These are phyloP conservation scores for Drosophila percnosoma DNA, from an alignment of 2,888 invertebrate genomes.

Conservation along the genomic window DNA sequence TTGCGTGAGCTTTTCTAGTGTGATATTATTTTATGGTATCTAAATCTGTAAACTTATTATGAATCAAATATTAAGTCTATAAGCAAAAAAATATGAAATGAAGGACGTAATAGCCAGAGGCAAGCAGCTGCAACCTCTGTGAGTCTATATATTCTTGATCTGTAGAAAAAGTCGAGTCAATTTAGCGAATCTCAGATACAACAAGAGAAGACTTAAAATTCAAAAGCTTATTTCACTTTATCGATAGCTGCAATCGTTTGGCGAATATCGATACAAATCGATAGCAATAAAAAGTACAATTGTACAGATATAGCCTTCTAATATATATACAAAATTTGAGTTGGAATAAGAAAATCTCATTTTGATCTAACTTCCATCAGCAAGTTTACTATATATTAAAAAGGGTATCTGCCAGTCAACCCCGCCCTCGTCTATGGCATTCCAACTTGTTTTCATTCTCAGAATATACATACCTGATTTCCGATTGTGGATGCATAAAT, in stretches of 20 bases:
- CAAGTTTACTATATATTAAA: not conserved
- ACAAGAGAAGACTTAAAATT: too few relatives aligned
- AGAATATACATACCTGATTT: not conserved
- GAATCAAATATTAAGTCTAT: not conserved
- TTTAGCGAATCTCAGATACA: too few relatives aligned
- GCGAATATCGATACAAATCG: not conserved
- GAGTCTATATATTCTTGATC: not conserved
- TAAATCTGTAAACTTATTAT: not conserved
- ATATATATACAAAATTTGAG: not conserved
- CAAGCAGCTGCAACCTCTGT: too few relatives aligned
- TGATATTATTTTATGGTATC: not conserved
- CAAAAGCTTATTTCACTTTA: not conserved
- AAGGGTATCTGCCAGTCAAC: not conserved
- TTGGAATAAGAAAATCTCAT: not conserved
- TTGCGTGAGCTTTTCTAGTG: not conserved
- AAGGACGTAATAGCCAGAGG: not conserved
- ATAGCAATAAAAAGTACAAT: not conserved
- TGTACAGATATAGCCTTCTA: not conserved
- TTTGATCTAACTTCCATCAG: not conserved
- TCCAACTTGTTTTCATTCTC: not conserved
- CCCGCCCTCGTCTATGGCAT: not conserved
- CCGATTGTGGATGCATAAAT: not conserved
- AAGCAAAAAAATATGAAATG: not conserved
- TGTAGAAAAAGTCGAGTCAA: not conserved
- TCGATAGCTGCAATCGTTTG: not conserved